Base-by-base conservation (phyloP, 2,888 invertebrate genomes). In the Stenodema calcarata region DNA sequence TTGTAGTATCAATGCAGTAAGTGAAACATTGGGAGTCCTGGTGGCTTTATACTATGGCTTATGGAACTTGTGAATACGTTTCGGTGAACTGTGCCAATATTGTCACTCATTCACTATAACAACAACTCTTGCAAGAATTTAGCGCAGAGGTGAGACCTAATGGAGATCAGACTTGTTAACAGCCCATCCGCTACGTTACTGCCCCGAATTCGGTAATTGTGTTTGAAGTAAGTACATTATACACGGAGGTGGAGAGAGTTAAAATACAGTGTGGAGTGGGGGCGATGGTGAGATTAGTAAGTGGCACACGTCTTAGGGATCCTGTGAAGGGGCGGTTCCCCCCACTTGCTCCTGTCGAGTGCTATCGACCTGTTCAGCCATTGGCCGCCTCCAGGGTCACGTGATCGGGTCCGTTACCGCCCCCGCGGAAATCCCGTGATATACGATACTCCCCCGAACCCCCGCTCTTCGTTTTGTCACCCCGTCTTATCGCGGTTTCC, bases 341-440 rank as follows among this genome's bases (percentile, higher is more conserved):
- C 44, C 23, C 18, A 44, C 44, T 44, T 44, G n/a, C 78, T 44
- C 78, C 70, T 28, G 78, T 78, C 78, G 44, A 47, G 41, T 78
- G 78, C 78, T 78, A 78, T 78, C 78, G 78, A 78, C 78, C 78
- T 78, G 78, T 44, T 78, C 78, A 78, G 44, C 78, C 78, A 78
- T 78, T 78, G 78, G 78, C 78, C 78, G 44, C 78, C 78, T 78
- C 78, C 78, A 44, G 62, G 78, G 78, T 78, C 78, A 78, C 78
- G 78, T 78, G 78, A 78, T 78, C 42, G 78, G 78, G 18, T 27
- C 78, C 42, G 18, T 44, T 42, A 44, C 78, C 42, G 35, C 78
- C 78, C 78, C 78, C 44, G 78, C 11, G 75, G 44, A 78, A 42
- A 62, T 23, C 62, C 62, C 62, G 44, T 78, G 78, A 78, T 78